A percentile compares a stretch with the other conserved stretches of the same genome.
Conservation (phyloP, 1,140 invertebrate species). For the Dinothrombium tinctorium region DNA sequence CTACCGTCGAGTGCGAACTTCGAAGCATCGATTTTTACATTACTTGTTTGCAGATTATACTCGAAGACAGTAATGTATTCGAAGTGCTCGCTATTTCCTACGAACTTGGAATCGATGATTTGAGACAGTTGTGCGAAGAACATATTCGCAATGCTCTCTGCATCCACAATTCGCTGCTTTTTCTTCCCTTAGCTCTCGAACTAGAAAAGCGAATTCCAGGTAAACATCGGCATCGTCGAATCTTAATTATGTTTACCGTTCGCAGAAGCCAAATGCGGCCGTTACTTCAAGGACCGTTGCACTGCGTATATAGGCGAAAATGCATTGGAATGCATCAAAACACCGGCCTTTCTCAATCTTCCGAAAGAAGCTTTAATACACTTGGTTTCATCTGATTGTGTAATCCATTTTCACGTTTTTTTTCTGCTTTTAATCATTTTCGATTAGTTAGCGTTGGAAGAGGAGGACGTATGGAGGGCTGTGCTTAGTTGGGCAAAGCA, state of each 20-base stretch:
- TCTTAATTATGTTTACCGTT: neutral
- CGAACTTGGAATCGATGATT: slow-evolving; percentile 57
- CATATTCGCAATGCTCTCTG: slow-evolving; percentile 62
- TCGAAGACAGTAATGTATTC: slow-evolving; percentile 64
- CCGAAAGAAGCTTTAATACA: slow-evolving; percentile 67
- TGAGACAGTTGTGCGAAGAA: slow-evolving; percentile 57
- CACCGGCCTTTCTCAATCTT: slow-evolving; percentile 57
- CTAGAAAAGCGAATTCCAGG: slow-evolving; percentile 47
- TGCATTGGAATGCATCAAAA: slow-evolving; percentile 60
- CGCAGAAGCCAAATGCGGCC: slow-evolving; percentile 15
- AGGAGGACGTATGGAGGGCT: slow-evolving; percentile 73
- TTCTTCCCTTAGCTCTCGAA: slow-evolving; percentile 61
- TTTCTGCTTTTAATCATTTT: neutral
- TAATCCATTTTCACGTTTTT: neutral
- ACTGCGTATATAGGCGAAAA: slow-evolving; percentile 70
- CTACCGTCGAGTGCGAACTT: neutral
- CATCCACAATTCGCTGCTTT: slow-evolving; percentile 60
- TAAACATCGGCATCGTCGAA: neutral
- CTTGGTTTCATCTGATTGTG: slow-evolving; percentile 60
- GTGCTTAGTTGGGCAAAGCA: slow-evolving; percentile 72
- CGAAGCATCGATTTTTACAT: neutral
- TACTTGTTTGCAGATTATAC: slow-evolving; percentile 34
- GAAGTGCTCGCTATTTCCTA: slow-evolving; percentile 67
- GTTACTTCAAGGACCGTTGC: slow-evolving; percentile 56
- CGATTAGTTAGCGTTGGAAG: slow-evolving; percentile 50